Conservation (phyloP, 2,888 invertebrate species). For the Eumacrocentrus americanus region DNA sequence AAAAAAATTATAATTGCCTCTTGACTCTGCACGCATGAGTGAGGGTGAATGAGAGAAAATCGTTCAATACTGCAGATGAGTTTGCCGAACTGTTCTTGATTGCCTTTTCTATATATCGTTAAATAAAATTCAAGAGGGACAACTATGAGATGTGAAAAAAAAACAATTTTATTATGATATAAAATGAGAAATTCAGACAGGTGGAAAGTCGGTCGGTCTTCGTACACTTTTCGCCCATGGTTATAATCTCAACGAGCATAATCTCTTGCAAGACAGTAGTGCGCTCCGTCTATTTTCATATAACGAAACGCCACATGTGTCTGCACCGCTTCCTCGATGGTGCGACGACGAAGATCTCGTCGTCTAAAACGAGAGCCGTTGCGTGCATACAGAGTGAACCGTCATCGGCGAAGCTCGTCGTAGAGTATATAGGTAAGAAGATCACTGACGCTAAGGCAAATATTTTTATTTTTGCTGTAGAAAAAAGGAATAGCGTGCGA, state of each 20-base stretch:
- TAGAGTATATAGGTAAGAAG: background rate
- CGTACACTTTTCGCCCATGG: constrained; percentile 20
- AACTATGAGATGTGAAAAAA: too few relatives aligned
- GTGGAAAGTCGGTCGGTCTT: background rate
- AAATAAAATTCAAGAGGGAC: background rate
- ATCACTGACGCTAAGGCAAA: background rate
- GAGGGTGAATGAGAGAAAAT: background rate
- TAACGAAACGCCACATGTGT: constrained; percentile 27
- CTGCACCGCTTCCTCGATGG: constrained; percentile 28
- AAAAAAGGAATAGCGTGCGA: too few relatives aligned
- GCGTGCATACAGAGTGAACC: background rate
- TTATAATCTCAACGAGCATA: constrained; percentile 19
- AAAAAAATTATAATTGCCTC: background rate
- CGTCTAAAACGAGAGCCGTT: constrained; percentile 35
- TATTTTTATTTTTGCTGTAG: too few relatives aligned
- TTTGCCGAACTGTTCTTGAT: background rate
- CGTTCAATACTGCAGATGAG: background rate
- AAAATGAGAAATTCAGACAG: too few relatives aligned
- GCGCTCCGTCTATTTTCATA: constrained; percentile 37
- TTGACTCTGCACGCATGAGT: background rate
- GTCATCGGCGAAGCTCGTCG: background rate
- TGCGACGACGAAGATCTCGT: constrained; percentile 27
- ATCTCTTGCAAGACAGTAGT: constrained; percentile 26
- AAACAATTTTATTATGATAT: too few relatives aligned
- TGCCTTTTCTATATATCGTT: background rate